A percentile compares a stretch with the other conserved stretches of the same genome.
Conservation (phyloP, 1,140 invertebrate genomes). For the Venturia canescens region DNA sequence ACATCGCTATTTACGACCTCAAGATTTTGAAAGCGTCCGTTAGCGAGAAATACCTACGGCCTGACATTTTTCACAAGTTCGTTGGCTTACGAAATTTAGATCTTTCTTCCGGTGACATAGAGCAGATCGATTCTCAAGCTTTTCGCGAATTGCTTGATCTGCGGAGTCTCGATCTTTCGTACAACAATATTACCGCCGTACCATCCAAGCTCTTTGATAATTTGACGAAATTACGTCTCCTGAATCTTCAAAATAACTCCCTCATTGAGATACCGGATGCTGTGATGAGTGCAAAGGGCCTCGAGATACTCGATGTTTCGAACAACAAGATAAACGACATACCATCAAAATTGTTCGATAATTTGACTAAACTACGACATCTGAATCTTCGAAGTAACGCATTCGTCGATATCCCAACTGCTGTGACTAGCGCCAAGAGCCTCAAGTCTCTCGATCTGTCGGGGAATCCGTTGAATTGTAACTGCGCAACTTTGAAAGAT, state of each 20-base stretch:
- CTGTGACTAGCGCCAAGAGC: slow-evolving; percentile 77
- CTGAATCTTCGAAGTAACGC: slow-evolving; percentile 65
- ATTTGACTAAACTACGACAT: slow-evolving; percentile 61
- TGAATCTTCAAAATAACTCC: slow-evolving; percentile 65
- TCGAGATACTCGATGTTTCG: slow-evolving; percentile 80
- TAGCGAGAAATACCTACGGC: slow-evolving; percentile 49
- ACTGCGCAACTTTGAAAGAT: slow-evolving; percentile 67
- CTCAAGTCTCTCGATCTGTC: slow-evolving; percentile 81
- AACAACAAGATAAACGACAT: slow-evolving; percentile 63
- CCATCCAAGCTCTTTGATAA: slow-evolving; percentile 65
- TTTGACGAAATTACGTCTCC: slow-evolving; percentile 60
- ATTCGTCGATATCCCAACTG: slow-evolving; percentile 62
- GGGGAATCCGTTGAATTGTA: slow-evolving; percentile 82
- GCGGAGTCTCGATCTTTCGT: slow-evolving; percentile 63
- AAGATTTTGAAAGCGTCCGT: slow-evolving; percentile 55
- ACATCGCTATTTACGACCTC: slow-evolving; percentile 62
- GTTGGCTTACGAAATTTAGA: slow-evolving; percentile 65
- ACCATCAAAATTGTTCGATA: slow-evolving; percentile 64
- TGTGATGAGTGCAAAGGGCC: slow-evolving; percentile 77
- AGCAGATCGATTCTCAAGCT: slow-evolving; percentile 60
- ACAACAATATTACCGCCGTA: slow-evolving; percentile 63
- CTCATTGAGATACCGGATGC: slow-evolving; percentile 63
- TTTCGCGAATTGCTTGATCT: slow-evolving; percentile 62
- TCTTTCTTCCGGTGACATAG: slow-evolving; percentile 63
- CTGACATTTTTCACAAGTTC: slow-evolving; percentile 60